Conservation (phyloP, 2,888 invertebrate genomes). For the Orthosia cruda region DNA sequence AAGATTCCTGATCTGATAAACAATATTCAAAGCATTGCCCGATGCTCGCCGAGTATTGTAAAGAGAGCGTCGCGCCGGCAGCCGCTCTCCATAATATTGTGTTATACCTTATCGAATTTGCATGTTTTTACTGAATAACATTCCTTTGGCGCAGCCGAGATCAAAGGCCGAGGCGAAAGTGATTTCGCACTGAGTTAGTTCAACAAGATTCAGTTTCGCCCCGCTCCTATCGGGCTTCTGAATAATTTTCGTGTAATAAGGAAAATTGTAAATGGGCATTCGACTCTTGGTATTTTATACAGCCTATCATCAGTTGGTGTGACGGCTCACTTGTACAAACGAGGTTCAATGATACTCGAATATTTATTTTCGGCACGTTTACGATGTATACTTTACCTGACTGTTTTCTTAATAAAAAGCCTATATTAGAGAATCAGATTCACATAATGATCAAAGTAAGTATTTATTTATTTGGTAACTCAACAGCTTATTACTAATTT, state of each 20-base stretch:
- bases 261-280: conserved; percentile 89
- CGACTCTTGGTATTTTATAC: conserved; percentile 80
- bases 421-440: not conserved
- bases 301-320: conserved; percentile 55
- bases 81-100: conserved; percentile 89
- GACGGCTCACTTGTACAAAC: conserved; percentile 22
- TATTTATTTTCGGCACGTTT: not conserved
- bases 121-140: conserved; percentile 92
- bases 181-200: conserved; percentile 92
- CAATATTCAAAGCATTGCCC: conserved; percentile 82
- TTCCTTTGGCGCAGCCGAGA: conserved; percentile 91
- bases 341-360: not conserved
- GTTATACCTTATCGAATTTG: conserved; percentile 92
- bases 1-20: conserved; percentile 73
- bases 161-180: conserved; percentile 91
- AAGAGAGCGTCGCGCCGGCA: conserved; percentile 76
- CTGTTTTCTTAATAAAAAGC: not conserved
- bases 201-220: conserved; percentile 90
- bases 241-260: conserved; percentile 90
- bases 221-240: conserved; percentile 85
- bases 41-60: conserved; percentile 77
- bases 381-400: not conserved
- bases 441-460: not conserved
- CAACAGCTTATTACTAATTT: too few relatives aligned
- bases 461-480: too few relatives aligned